These are phyloP conservation scores for Mustela nigripes DNA, from an alignment of 2,113 vertebrate species.

Conservation along the genomic window DNA sequence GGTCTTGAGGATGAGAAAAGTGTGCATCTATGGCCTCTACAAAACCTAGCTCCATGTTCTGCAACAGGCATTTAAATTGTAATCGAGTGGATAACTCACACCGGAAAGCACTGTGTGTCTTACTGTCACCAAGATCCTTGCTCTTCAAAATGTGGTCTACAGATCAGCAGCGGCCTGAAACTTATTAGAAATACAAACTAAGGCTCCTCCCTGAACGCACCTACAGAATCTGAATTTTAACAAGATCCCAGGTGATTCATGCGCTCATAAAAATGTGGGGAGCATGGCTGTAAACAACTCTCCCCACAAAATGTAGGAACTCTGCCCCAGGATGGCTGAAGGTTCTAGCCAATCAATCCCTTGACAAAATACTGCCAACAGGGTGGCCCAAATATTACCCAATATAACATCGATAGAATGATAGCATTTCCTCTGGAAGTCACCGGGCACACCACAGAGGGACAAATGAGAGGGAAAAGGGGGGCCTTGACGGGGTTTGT, in stretches of 20 bases:
- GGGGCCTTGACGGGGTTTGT: background rate
- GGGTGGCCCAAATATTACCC: background rate
- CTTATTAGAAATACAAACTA: background rate
- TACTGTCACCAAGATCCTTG: background rate
- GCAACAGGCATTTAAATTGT: background rate
- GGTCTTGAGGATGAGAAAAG: background rate
- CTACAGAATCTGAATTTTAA: slow-evolving; percentile 30
- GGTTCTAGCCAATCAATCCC: background rate
- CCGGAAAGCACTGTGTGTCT: background rate
- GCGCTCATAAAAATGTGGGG: background rate
- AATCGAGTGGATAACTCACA: background rate
- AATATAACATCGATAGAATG: background rate
- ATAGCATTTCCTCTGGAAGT: background rate
- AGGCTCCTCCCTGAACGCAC: background rate
- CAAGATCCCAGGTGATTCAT: background rate
- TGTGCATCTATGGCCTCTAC: background rate
- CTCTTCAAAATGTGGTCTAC: background rate
- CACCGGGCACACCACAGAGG: background rate
- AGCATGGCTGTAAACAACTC: background rate
- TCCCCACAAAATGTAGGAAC: background rate
- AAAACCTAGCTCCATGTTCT: background rate
- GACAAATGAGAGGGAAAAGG: background rate
- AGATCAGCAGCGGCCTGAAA: background rate
- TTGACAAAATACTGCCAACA: background rate
- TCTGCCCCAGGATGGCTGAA: background rate